Percentiles rank a stretch among this genome's conserved stretches.
phyloP scores from a whole-genome alignment of 1,140 invertebrate genomes.

The Apis laboriosa region DNA sequence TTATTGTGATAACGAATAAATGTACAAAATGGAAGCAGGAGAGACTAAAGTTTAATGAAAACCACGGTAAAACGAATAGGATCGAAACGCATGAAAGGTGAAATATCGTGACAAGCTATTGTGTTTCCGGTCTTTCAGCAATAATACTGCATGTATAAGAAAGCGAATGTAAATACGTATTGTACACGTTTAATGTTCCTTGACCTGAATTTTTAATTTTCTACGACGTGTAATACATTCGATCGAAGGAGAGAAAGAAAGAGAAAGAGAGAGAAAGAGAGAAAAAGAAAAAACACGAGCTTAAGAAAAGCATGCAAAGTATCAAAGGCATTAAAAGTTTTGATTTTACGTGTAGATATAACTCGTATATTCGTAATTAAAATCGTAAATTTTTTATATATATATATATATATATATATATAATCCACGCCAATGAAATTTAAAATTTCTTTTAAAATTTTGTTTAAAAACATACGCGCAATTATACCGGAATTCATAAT shows the following conservation, averaged over 20 bases:
- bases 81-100: neutral
- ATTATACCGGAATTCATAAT: no score
- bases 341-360: no score
- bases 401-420: no score
- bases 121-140: neutral
- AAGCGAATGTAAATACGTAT: neutral
- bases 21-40: neutral
- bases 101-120: neutral
- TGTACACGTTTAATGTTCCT: neutral
- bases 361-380: no score
- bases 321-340: no score
- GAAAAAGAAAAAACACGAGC: no score
- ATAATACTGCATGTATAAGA: neutral
- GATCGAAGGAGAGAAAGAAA: neutral
- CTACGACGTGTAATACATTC: neutral
- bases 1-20: neutral
- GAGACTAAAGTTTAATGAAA: neutral
- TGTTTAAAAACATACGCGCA: no score
- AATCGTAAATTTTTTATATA: no score
- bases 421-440: no score
- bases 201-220: slow-evolving; percentile 4
- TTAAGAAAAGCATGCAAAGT: neutral
- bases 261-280: no score
- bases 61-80: neutral
- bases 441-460: no score